phyloP scores from a whole-genome alignment of 2,888 invertebrate genomes.

The Mythimna albipuncta region DNA sequence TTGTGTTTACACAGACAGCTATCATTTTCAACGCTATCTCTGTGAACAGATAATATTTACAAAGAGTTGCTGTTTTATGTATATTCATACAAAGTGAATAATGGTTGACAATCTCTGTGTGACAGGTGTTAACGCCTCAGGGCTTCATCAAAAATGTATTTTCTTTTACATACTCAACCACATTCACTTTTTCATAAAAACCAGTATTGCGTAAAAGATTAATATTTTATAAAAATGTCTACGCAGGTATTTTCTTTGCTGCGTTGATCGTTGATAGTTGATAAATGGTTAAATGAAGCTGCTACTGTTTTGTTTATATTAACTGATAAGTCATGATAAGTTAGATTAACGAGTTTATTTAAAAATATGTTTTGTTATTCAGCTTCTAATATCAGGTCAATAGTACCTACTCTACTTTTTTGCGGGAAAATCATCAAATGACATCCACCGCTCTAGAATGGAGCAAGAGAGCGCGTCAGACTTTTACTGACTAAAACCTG shows the following conservation, averaged over 20 bases:
- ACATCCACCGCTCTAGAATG: too few species aligned
- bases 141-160: constrained; percentile 53
- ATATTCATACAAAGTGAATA: constrained; percentile 30
- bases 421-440: too few species aligned
- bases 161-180: constrained; percentile 26
- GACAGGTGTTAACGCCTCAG: constrained; percentile 52
- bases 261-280: constrained; percentile 25
- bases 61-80: constrained; percentile 17
- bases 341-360: constrained; percentile 14
- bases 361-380: constrained; percentile 2
- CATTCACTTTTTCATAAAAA: constrained; percentile 39
- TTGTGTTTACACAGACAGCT: constrained; percentile 10
- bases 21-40: constrained; percentile 28
- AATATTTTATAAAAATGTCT: constrained; percentile 22
- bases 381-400: not conserved
- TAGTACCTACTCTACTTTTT: too few species aligned
- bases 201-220: constrained; percentile 29
- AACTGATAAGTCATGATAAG: constrained; percentile 32
- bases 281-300: constrained; percentile 10
- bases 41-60: constrained; percentile 24
- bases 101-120: constrained; percentile 30
- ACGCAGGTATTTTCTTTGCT: constrained; percentile 10
- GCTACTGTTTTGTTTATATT: constrained; percentile 23
- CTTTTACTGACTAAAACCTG: not conserved
- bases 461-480: not conserved